Evolutionary conservation across 2,888 invertebrate species (phyloP).

Genomic region (Pomacea canaliculata): DNA sequence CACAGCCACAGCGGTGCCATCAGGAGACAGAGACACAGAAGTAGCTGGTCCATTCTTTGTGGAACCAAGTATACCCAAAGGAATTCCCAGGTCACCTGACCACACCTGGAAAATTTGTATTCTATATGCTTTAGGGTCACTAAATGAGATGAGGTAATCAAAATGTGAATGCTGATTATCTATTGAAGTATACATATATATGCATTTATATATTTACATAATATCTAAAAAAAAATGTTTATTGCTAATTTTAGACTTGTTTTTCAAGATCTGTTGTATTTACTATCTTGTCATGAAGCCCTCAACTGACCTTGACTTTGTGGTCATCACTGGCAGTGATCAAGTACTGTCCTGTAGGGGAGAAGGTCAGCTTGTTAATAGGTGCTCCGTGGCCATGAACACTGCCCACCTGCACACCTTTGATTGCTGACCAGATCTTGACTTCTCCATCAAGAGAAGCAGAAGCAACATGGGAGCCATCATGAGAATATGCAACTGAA

Average conservation of each 20-base stretch:
- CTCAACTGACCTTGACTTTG: slow-evolving; percentile 61
- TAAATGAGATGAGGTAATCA: no score
- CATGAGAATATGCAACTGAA: slow-evolving; percentile 65
- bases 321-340: slow-evolving; percentile 67
- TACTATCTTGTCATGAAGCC: no score
- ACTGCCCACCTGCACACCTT: slow-evolving; percentile 64
- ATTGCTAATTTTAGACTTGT: no score
- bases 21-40: slow-evolving; percentile 50
- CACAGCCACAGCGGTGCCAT: slow-evolving; percentile 54
- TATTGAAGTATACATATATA: no score
- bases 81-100: slow-evolving; percentile 65
- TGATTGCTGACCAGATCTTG: slow-evolving; percentile 66
- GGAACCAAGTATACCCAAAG: slow-evolving; percentile 44
- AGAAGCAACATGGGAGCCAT: slow-evolving; percentile 67
- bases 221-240: no score
- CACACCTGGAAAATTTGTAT: slow-evolving; percentile 54
- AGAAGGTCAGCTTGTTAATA: slow-evolving; percentile 65
- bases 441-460: slow-evolving; percentile 68
- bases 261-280: no score
- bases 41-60: slow-evolving; percentile 50
- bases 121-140: no score
- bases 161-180: no score
- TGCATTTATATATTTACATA: no score
- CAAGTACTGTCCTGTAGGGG: slow-evolving; percentile 61
- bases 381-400: slow-evolving; percentile 63